Base-by-base conservation (phyloP, 2,113 vertebrate species). In the Ornithorhynchus anatinus region DNA sequence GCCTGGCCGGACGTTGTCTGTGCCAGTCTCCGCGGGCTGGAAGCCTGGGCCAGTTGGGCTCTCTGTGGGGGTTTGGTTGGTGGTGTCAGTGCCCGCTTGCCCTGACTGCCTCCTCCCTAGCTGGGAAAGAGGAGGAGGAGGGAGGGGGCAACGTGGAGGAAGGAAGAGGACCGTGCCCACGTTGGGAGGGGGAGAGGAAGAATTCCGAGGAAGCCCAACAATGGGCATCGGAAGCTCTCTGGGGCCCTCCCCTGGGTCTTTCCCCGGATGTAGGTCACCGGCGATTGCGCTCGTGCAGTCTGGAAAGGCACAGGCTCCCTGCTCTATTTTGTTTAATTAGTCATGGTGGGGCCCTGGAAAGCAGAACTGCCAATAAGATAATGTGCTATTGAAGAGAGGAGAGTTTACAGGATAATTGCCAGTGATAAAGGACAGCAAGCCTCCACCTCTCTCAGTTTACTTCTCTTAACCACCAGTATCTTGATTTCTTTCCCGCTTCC, bases 271-370 rank as follows among this genome's bases (percentile, higher is more conserved):
- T 52, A 89, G 80, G 72, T 87, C 86, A 86, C 70, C 72, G 36
- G 82, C 85, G 88, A 89, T 84, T 75, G 80, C 82, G 78, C 72
- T 56, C 62, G 57, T 77, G 78, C 48, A 62, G 60, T 80, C n/a
- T 48, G 23, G 85, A 35, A 78, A 82, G 10, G 51, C 65, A 82
- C 43, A 60, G 50, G 60, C 84, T 81, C 72, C 23, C 45, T 59
- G 69, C 65, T 80, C 69, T 82, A 48, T 35, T 36, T 57, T 77
- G 69, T 52, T 83, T 80, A 81, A 82, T 80, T 83, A 85, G 80
- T 84, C 69, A 69, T 80, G 76, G 58, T 66, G 72, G 74, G 75
- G 71, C 73, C 68, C 63, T 62, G 74, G 50, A 73, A 80, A 76
- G 75, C 47, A 45, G 56, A 81, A 74, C 48, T 59, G 75, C 8